These are phyloP conservation scores for Megalopta genalis DNA, from an alignment of 1,140 invertebrate genomes.

Conservation along the genomic window DNA sequence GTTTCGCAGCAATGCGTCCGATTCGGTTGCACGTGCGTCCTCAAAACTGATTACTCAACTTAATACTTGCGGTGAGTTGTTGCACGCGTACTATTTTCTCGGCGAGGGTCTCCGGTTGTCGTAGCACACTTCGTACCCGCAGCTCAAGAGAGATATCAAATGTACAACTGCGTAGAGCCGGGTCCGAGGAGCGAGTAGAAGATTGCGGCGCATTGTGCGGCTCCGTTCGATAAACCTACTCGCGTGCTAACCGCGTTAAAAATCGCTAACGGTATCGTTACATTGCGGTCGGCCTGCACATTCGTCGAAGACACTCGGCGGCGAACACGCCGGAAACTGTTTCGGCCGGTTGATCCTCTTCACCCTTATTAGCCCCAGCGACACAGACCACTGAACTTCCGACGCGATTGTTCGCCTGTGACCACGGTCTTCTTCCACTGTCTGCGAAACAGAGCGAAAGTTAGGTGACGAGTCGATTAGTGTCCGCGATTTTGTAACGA, in stretches of 20 bases:
- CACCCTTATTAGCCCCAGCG: constrained; percentile 45
- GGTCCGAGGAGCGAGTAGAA: not conserved
- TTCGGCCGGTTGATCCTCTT: constrained; percentile 50
- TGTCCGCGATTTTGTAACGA: too few species aligned
- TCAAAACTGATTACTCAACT: constrained; percentile 21
- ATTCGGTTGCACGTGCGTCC: not conserved
- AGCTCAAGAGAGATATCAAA: constrained; percentile 37
- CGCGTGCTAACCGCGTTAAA: constrained; percentile 66
- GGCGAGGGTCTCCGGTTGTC: constrained; percentile 16
- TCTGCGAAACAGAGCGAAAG: not conserved
- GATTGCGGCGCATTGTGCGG: constrained; percentile 42
- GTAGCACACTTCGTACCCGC: constrained; percentile 11
- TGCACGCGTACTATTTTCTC: constrained; percentile 33
- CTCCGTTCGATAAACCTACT: constrained; percentile 52
- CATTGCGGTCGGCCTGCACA: constrained; percentile 67
- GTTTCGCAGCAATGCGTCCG: not conserved
- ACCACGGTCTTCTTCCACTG: not conserved
- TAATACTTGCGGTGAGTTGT: constrained; percentile 27
- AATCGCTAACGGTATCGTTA: constrained; percentile 71
- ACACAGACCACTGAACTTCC: constrained; percentile 34
- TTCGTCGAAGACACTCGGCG: constrained; percentile 60
- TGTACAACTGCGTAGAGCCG: constrained; percentile 19
- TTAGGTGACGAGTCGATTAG: not conserved
- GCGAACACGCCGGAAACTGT: constrained; percentile 50
- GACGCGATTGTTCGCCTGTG: not conserved